Conservation (phyloP, 2,888 invertebrate species). For the Morpho deidamia region DNA sequence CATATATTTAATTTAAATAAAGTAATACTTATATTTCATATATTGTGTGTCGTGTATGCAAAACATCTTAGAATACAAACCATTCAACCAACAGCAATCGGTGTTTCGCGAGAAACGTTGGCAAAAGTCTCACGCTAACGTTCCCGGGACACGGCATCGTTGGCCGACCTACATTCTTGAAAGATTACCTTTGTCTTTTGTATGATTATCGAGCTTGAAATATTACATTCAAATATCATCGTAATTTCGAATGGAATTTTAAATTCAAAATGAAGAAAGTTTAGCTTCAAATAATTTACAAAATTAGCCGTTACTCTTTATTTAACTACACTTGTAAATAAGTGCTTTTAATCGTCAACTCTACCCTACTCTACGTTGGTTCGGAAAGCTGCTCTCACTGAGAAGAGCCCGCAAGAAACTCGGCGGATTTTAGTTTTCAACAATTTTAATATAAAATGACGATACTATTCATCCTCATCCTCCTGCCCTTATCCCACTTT, state of each 20-base stretch:
- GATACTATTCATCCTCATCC: no score
- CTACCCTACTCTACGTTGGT: no score
- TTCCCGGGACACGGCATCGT: slow-evolving; percentile 42
- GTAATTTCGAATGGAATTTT: neutral
- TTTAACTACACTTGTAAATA: no score
- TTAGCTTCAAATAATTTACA: neutral
- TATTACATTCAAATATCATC: neutral
- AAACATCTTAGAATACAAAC: slow-evolving; percentile 50
- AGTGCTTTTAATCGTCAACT: no score
- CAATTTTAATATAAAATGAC: no score
- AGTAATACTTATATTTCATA: no score
- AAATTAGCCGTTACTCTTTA: no score
- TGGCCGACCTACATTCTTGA: slow-evolving; percentile 49
- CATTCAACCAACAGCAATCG: slow-evolving; percentile 54
- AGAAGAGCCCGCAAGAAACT: no score
- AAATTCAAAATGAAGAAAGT: neutral
- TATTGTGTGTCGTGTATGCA: slow-evolving; percentile 31
- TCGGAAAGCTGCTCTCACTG: no score
- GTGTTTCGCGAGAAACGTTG: slow-evolving; percentile 55
- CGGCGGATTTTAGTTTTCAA: no score
- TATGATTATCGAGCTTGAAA: neutral
- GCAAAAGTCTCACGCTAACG: slow-evolving; percentile 57
- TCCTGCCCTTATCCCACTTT: no score
- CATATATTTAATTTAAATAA: no score
- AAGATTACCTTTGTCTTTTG: slow-evolving; percentile 23